phyloP scores from a whole-genome alignment of 2,113 vertebrate genomes.

The Tamias sibiricus region DNA sequence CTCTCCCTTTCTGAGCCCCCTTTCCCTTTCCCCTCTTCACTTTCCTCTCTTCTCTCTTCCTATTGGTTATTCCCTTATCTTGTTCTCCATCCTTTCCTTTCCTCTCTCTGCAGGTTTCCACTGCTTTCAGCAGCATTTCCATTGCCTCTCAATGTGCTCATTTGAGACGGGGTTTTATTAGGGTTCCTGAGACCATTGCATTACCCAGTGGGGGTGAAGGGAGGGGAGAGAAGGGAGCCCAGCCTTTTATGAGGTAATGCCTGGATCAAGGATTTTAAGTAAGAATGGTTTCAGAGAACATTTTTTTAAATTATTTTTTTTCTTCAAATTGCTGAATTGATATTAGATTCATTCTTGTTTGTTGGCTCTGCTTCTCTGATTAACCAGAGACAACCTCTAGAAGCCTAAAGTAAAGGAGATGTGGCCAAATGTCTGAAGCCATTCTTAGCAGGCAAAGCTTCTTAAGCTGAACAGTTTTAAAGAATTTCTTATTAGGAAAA shows the following conservation, averaged over 20 bases:
- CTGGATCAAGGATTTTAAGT: conserved; percentile 57
- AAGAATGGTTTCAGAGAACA: conserved; percentile 18
- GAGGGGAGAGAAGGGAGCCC: neutral
- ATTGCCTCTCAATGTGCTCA: conserved; percentile 25
- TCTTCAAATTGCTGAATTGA: neutral
- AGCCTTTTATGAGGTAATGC: conserved; percentile 25
- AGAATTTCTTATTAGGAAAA: conserved; percentile 29
- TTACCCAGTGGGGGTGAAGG: conserved; percentile 11
- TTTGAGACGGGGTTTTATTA: neutral
- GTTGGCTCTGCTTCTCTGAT: conserved; percentile 26
- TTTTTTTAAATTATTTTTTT: neutral
- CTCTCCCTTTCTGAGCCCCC: conserved; percentile 28
- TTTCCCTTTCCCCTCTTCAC: conserved; percentile 73
- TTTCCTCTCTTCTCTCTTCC: conserved; percentile 70
- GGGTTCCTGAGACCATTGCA: conserved; percentile 60
- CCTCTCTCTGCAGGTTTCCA: conserved; percentile 60
- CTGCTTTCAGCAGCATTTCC: conserved; percentile 60
- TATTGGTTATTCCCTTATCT: conserved; percentile 67
- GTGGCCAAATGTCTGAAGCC: neutral
- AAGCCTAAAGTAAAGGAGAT: conserved; percentile 39
- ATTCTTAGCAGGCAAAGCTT: conserved; percentile 25
- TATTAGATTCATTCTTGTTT: conserved; percentile 30
- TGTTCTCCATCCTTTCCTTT: conserved; percentile 43
- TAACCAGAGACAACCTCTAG: neutral
- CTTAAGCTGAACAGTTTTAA: neutral